Base-by-base conservation (phyloP, 2,113 vertebrate species). In the Solea solea region DNA sequence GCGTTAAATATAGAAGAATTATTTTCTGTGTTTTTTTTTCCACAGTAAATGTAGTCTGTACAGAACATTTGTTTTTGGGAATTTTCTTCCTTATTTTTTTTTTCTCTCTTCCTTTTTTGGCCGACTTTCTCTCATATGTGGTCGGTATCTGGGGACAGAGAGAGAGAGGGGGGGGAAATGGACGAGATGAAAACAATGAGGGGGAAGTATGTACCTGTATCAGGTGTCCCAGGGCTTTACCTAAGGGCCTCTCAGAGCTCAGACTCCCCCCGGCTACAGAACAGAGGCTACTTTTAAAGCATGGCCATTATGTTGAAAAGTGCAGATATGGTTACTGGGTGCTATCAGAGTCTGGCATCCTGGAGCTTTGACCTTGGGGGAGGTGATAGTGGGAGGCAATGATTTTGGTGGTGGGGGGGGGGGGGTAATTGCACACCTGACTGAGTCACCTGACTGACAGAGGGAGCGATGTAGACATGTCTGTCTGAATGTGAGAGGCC, bases 181-280 rank as follows among this genome's bases (percentile, higher is more conserved):
- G 63, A 73, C 68, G 75, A 79, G 78, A 84, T 67, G 61, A 74
- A 81, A 74, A 84, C 79, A 86, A 83, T 81, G 74, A 80, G 70
- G 75, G 73, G 87, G 87, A 86, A 82, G 81, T 83, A 82, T 84
- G 65, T 71, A 79, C 82, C 74, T 83, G 87, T 86, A 92, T 92
- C 91, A 86, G 83, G 86, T 91, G 84, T 92, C 91, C 91, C 72
- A 80, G 72, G 74, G 81, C 84, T 74, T 82, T 90, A 88, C 88
- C 87, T 85, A 75, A 69, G 86, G 89, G 83, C 86, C 88, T 71
- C 83, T 76, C 53, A 8, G 52, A 76, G 74, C 63, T 62, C 59
- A 41, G 46, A 51, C 80, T 11, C 62, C 52, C 49, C 49, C 15
- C 49, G 49, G 1, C 34, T 60, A 51, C 69, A 0, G 61, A 91